Evolutionary conservation across 1,140 invertebrate genomes (phyloP).

Genomic region (Ceratina australensis): DNA sequence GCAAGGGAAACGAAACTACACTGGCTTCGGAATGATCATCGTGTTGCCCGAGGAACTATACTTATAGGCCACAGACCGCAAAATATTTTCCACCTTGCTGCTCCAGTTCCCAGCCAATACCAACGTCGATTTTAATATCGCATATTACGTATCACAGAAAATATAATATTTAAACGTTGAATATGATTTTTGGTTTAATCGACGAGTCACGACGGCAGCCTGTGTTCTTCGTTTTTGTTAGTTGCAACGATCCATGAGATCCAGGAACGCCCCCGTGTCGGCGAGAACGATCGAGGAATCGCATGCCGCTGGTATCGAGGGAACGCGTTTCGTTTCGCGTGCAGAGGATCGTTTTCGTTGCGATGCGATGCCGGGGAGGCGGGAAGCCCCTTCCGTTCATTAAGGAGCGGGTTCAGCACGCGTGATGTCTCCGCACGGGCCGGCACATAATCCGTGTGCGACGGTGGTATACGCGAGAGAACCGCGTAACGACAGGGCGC

Average conservation of each 20-base stretch:
- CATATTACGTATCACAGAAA: not conserved
- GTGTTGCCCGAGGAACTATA: slow-evolving; percentile 55
- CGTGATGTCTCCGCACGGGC: slow-evolving; percentile 33
- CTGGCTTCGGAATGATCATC: slow-evolving; percentile 41
- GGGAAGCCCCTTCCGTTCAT: slow-evolving; percentile 26
- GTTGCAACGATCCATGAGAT: not conserved
- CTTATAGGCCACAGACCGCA: slow-evolving; percentile 60
- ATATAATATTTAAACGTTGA: no score
- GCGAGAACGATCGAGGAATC: not conserved
- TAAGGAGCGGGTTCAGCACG: slow-evolving; percentile 28
- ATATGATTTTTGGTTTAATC: not conserved
- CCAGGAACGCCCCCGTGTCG: not conserved
- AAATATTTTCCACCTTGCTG: slow-evolving; percentile 69
- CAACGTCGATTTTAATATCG: not conserved
- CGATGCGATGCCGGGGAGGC: not conserved
- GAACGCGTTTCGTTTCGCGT: slow-evolving; percentile 12
- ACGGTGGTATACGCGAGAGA: slow-evolving; percentile 60
- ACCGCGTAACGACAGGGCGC: slow-evolving; percentile 43
- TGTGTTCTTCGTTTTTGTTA: not conserved
- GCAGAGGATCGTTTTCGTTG: slow-evolving; percentile 12
- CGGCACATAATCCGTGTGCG: slow-evolving; percentile 44
- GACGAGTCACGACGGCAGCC: no score
- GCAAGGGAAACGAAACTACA: slow-evolving; percentile 52
- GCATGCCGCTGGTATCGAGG: not conserved
- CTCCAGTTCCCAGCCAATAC: slow-evolving; percentile 40